These are phyloP conservation scores for Knipowitschia caucasica DNA, from an alignment of 2,797 vertebrate genomes.

Conservation along the genomic window DNA sequence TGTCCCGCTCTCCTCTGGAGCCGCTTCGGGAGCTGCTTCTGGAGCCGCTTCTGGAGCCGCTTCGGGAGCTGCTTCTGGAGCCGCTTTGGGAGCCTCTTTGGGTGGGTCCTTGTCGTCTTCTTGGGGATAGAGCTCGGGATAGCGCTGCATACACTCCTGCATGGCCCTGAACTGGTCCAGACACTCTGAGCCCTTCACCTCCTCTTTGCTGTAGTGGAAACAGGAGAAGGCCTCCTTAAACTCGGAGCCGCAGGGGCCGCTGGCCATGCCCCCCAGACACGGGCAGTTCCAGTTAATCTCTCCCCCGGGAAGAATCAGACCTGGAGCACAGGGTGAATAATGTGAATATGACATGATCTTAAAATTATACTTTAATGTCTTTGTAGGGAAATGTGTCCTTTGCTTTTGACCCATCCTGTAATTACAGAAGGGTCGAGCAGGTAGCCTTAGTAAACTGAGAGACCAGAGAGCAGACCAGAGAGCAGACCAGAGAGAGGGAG, in stretches of 20 bases:
- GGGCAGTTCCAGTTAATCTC: constrained; percentile 97
- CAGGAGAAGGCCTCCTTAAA: constrained; percentile 95
- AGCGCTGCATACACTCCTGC: constrained; percentile 93
- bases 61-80: too few relatives aligned
- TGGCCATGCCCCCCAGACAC: constrained; percentile 91
- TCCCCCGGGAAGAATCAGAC: constrained; percentile 87
- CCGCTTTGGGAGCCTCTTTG: too few relatives aligned
- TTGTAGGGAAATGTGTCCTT: too few relatives aligned
- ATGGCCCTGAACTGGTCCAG: constrained; percentile 87
- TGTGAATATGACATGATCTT: too few relatives aligned
- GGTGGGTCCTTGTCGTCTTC: constrained; percentile 73
- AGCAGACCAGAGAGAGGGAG: too few relatives aligned
- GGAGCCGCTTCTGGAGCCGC: too few relatives aligned
- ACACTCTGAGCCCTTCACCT: constrained; percentile 90
- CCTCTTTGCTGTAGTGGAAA: constrained; percentile 90
- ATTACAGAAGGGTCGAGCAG: too few relatives aligned
- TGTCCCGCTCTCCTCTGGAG: constrained; percentile 16
- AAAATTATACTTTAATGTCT: too few relatives aligned
- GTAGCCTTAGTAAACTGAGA: too few relatives aligned
- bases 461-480: too few relatives aligned
- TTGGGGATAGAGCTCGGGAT: constrained; percentile 91
- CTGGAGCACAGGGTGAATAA: constrained; percentile 61
- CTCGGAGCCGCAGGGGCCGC: constrained; percentile 90
- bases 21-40: too few relatives aligned
- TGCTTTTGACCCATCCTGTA: too few relatives aligned